A percentile compares a stretch with the other conserved stretches of the same genome.
Conservation (phyloP, 2,113 vertebrate genomes). For the Tympanuchus pallidicinctus region DNA sequence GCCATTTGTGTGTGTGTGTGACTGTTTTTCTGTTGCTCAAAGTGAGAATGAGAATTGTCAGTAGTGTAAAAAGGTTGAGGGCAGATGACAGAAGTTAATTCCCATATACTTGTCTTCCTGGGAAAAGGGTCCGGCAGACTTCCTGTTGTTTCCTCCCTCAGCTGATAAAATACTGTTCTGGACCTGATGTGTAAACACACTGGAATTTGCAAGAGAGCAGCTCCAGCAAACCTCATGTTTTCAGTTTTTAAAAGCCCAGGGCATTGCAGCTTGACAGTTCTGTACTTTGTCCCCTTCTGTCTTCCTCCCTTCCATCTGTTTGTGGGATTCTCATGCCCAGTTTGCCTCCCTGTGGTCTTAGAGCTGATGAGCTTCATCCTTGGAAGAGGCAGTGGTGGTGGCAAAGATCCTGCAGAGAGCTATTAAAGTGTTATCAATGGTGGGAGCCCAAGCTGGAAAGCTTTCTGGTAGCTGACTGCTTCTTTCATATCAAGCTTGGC, state of each 20-base stretch:
- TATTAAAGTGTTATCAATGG: constrained; percentile 62
- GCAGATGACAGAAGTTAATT: constrained; percentile 62
- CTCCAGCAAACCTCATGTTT: background rate
- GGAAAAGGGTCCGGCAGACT: constrained; percentile 34
- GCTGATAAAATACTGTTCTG: constrained; percentile 39
- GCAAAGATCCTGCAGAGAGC: constrained; percentile 71
- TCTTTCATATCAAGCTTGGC: constrained; percentile 37
- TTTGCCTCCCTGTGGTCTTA: constrained; percentile 60
- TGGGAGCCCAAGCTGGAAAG: constrained; percentile 29
- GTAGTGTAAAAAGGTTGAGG: constrained; percentile 19
- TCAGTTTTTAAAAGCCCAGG: constrained; percentile 40
- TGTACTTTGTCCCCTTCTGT: constrained; percentile 4
- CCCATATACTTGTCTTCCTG: constrained; percentile 39
- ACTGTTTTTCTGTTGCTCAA: constrained; percentile 34
- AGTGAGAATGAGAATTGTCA: constrained; percentile 69
- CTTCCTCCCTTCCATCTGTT: constrained; percentile 64
- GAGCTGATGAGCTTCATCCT: constrained; percentile 62
- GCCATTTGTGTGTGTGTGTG: background rate
- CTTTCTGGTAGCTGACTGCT: constrained; percentile 38
- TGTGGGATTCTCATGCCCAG: constrained; percentile 65
- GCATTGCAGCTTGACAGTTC: constrained; percentile 57
- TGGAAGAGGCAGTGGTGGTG: constrained; percentile 62
- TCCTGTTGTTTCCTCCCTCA: constrained; percentile 51
- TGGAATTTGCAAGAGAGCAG: constrained; percentile 52
- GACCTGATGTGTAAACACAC: constrained; percentile 49